Percentiles rank a stretch among this genome's conserved stretches.
phyloP scores from a whole-genome alignment of 1,140 invertebrate genomes.

The Daktulosphaira vitifoliae region DNA sequence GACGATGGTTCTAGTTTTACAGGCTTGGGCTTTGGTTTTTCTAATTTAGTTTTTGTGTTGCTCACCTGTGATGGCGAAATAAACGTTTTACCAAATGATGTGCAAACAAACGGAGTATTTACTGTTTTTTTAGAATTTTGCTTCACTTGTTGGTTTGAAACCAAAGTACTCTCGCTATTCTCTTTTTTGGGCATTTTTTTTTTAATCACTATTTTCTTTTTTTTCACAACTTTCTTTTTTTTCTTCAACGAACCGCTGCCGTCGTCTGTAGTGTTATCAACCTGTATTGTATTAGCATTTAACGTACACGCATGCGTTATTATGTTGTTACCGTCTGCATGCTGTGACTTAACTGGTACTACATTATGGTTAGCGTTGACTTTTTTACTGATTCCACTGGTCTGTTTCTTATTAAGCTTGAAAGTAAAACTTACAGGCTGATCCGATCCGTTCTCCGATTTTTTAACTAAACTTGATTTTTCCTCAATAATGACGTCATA shows the following conservation, averaged over 20 bases:
- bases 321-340: constrained; percentile 1
- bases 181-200: constrained; percentile 14
- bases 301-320: constrained; percentile 3
- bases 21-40: constrained; percentile 14
- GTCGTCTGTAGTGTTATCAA: neutral
- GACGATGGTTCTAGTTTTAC: neutral
- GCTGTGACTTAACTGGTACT: neutral
- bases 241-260: neutral
- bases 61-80: constrained; percentile 25
- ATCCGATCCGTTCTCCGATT: constrained; percentile 14
- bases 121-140: neutral
- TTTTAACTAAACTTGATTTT: no score
- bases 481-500: constrained; percentile 32
- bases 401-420: constrained; percentile 8
- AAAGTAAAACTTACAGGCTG: constrained; percentile 23
- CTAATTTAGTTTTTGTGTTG: constrained; percentile 20
- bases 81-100: constrained; percentile 22
- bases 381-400: neutral
- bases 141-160: neutral
- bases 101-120: constrained; percentile 7
- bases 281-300: neutral
- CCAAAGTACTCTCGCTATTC: neutral
- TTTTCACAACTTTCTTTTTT: neutral
- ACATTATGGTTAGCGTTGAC: constrained; percentile 24
- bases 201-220: constrained; percentile 25